Base-by-base conservation (phyloP, 1,140 invertebrate species). In the Papilio helenus region DNA sequence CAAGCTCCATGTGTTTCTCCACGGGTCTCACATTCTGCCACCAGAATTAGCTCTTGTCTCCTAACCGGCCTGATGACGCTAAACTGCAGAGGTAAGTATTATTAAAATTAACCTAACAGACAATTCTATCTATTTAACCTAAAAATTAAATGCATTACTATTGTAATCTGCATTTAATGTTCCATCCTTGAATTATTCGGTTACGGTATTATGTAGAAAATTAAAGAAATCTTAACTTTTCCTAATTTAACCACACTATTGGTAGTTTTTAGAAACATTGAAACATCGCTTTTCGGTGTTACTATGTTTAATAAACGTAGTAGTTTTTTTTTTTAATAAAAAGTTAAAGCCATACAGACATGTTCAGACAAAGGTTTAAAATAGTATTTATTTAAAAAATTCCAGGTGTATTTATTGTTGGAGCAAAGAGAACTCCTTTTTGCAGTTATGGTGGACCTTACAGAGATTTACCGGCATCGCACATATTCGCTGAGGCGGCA, bases 381-480 rank as follows among this genome's bases (percentile, higher is more conserved):
- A 61, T 9, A 26, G 23, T 61, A 8, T 14, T 29, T 4, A 84
- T 96, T 83, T 95, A 90, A 94, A 80, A 94, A 80, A 76, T 85
- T 86, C 82, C 84, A 93, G 91, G 85, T 42, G 81, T 93, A 79
- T 93, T 89, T 73, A 84, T 94, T 72, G 80, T 94, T 85, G 90
- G 89, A 77, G 92, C 92, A 71, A 93, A 93, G 87, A 83, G 91
- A 39, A 93, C 91, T 76, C 92, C 93, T 86, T 92, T 94, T 89
- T 92, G 91, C 65, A 84, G 86, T 79, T 88, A 89, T 89, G 92
- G 92, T 80, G 92, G 92, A 8, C 82, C 85, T 14, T 79, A 92
- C 1, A 85, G 87, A 82, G 90, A 93, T 61, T 83, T 90, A 81
- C 87, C 88, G 82, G 87, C 92, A 1, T 89, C 85, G 2, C 81